Base-by-base conservation (phyloP, 2,113 vertebrate genomes). In the Hydrochoerus hydrochaeris region DNA sequence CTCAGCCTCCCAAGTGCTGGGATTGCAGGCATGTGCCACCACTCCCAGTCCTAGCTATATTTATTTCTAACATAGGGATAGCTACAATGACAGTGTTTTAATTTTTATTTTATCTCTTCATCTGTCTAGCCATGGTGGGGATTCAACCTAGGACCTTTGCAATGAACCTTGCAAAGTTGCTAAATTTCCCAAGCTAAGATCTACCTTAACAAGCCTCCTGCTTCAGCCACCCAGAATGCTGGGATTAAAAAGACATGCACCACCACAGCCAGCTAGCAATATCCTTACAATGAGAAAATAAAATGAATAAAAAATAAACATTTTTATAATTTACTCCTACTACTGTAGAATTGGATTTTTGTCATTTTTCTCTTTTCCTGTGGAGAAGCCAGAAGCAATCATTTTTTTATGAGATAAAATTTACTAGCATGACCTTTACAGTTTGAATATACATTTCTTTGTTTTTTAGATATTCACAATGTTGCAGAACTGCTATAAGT, bases 241-340 rank as follows among this genome's bases (percentile, higher is more conserved):
- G 30, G 13, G 3, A 78, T 52, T 78, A 52, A 7, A 7, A 32
- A 78, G 3, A 7, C 32, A 46, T 80, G 49, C 9, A 54, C 77
- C 19, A 54, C 32, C 7, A 11, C 17, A 35, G 46, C 32, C 11
- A 8, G 32, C 49, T 82, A 19, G 7, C 38, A 82, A 6, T 93
- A n/a, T 41, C 16, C 75, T 89, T 71, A 83, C 54, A 77, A 91
- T 85, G 16, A 91, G 14, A 86, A 91, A 86, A 44, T 10, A 93
- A 84, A 57, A 28, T 20, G 4, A 52, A 85, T 93, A 91, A 20
- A 12, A 44, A 75, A 11, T 67, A 32, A 87, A 38, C 16, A 80
- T 65, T 81, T 17, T 88, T 88, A 90, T 3, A 28, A 63, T 58
- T 92, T 91, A 28, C n/a, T 44, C 35, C 8, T 65, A 32, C 7